These are phyloP conservation scores for Pterobdella sp. DNA, from an alignment of 2,888 invertebrate genomes.

Conservation along the genomic window DNA sequence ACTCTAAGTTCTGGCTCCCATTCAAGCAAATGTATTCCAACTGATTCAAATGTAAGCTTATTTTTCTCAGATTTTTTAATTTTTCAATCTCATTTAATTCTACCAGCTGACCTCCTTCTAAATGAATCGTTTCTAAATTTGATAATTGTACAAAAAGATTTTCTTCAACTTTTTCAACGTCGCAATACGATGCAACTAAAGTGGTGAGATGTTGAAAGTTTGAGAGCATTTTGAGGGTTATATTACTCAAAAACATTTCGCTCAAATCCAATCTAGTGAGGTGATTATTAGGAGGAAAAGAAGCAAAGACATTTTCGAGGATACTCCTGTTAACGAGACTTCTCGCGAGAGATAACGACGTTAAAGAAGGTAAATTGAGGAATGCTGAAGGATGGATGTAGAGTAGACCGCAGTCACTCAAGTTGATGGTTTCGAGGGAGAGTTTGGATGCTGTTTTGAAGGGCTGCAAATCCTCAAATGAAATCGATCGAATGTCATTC, in stretches of 20 bases:
- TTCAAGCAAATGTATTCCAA: conserved; percentile 29
- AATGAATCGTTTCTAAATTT: conserved; percentile 32
- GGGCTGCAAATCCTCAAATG: conserved; percentile 31
- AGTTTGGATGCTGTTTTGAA: conserved; percentile 24
- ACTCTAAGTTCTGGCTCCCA: conserved; percentile 30
- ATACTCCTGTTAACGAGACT: conserved; percentile 31
- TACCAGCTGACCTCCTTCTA: conserved; percentile 31
- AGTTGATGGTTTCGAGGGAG: conserved; percentile 34
- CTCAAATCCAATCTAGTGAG: conserved; percentile 36
- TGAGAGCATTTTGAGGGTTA: conserved; percentile 32
- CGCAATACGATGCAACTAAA: conserved; percentile 34
- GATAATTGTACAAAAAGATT: conserved; percentile 30
- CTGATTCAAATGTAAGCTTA: conserved; percentile 34
- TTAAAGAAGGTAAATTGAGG: conserved; percentile 32
- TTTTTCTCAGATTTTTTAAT: conserved; percentile 29
- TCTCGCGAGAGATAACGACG: conserved; percentile 34
- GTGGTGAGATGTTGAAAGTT: conserved; percentile 30
- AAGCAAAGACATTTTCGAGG: conserved; percentile 20
- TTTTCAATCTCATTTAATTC: conserved; percentile 25
- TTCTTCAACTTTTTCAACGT: conserved; percentile 32
- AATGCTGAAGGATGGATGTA: conserved; percentile 33
- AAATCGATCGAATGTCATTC: conserved; percentile 34
- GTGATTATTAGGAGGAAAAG: conserved; percentile 24
- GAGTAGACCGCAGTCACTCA: conserved; percentile 34
- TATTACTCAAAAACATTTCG: conserved; percentile 33